Base-by-base conservation (phyloP, 2,888 invertebrate species). In the Xylophagus ater region DNA sequence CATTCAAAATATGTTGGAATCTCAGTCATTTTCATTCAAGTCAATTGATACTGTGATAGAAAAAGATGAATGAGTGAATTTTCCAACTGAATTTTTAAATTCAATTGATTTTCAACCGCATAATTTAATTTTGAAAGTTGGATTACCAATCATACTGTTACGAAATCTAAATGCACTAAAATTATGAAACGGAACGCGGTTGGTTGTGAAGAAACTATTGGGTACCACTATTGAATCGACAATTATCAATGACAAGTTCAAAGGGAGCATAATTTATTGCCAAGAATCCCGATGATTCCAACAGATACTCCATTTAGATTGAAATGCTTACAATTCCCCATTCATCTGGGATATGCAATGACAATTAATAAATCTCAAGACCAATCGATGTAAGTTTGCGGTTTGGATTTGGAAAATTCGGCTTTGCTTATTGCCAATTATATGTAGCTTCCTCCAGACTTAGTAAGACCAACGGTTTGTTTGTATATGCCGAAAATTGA, bases 111-210 rank as follows among this genome's bases (percentile, higher is more conserved):
- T 43, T 18, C 40, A 42, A 29, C 47, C 41, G 29, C 44, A 47
- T 25, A 24, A 36, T 33, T 25, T 45, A 6, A 9, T 18, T 46
- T 43, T 55, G 34, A 56, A 56, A 45, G 43, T 56, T 48, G 52
- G 53, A 14, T 37, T 46, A 17, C 43, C 41, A 13, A 49, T 55
- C n/a, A 56, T 56, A 40, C 18, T 55, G 20, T 44, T 55, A 13
- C 46, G 51, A 41, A 55, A 56, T 39, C 40, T 54, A 19, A 52
- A 53, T 29, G 34, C 32, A 37, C 41, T 39, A 37, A 13, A 36
- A 40, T 43, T 53, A 37, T 52, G 51, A 44, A 55, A 53, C 37
- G 51, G n/a, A n/a, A n/a, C n/a, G n/a, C n/a, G n/a, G n/a, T n/a
- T n/a, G n/a, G n/a, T n/a, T n/a, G n/a, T n/a, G 52, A 13, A n/a